Evolutionary conservation across 2,888 invertebrate genomes (phyloP).

Genomic region (Coelinius sp.): DNA sequence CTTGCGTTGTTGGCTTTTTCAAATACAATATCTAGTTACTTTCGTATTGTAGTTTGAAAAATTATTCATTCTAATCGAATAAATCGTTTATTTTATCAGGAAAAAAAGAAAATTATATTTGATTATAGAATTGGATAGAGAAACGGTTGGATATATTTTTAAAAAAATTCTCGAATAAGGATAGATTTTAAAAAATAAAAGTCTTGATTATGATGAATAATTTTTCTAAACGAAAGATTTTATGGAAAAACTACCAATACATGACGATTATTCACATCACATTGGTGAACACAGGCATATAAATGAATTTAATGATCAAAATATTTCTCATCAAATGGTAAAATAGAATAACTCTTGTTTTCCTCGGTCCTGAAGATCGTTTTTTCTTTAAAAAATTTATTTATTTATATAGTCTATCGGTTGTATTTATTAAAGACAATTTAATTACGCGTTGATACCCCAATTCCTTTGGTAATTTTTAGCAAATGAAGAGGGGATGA

Average conservation of each 20-base stretch:
- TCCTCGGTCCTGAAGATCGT: not conserved
- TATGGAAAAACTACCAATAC: not conserved
- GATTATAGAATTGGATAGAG: no score
- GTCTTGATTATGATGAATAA: not conserved
- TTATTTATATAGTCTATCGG: conserved; percentile 69
- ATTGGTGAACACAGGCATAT: not conserved
- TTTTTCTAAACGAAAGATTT: not conserved
- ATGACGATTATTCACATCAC: not conserved
- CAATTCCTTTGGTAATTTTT: no score
- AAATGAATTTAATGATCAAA: not conserved
- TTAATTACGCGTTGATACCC: conserved; percentile 61
- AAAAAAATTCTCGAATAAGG: no score
- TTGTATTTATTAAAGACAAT: conserved; percentile 67
- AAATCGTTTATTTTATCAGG: no score
- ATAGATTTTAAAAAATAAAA: not conserved
- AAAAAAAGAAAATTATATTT: not conserved
- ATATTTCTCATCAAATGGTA: not conserved
- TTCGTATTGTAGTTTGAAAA: not conserved
- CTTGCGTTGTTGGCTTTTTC: conserved; percentile 30
- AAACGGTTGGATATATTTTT: no score
- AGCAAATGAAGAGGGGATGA: no score
- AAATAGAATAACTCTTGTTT: not conserved
- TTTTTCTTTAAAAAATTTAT: conserved; percentile 51
- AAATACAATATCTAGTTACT: not conserved
- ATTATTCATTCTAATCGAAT: not conserved